These are phyloP conservation scores for Centruroides sculpturatus DNA, from an alignment of 1,140 invertebrate species.

Conservation along the genomic window DNA sequence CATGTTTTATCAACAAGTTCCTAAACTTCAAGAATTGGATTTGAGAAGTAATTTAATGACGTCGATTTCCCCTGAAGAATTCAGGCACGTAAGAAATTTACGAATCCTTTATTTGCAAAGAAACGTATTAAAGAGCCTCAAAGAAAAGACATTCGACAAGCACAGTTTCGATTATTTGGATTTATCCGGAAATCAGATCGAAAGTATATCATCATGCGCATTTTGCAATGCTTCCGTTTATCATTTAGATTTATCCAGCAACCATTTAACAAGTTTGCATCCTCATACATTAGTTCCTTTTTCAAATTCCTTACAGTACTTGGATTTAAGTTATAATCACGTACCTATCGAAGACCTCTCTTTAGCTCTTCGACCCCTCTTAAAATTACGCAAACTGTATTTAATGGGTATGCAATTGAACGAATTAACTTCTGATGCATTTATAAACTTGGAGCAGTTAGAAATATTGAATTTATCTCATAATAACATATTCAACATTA, in stretches of 20 bases:
- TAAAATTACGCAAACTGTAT: neutral
- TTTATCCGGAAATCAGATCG: neutral
- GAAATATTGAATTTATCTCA: neutral
- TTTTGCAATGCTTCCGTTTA: neutral
- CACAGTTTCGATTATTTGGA: slow-evolving; percentile 31
- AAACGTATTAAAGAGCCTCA: slow-evolving; percentile 49
- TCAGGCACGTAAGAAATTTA: slow-evolving; percentile 31
- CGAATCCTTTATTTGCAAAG: slow-evolving; percentile 51
- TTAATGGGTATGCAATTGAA: neutral
- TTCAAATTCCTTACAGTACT: neutral
- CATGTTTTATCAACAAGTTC: slow-evolving; percentile 6
- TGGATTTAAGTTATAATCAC: neutral
- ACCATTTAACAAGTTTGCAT: neutral
- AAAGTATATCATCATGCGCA: neutral
- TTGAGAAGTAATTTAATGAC: slow-evolving; percentile 49
- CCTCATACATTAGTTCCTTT: neutral
- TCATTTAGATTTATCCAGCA: neutral
- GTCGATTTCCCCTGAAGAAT: slow-evolving; percentile 29
- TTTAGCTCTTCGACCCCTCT: neutral
- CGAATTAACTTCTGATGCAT: neutral
- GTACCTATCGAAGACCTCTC: neutral
- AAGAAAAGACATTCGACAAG: slow-evolving; percentile 51
- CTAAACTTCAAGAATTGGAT: slow-evolving; percentile 8
- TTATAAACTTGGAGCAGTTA: neutral
- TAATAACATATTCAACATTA: neutral